Percentiles rank a stretch among this genome's conserved stretches.
These are phyloP conservation scores for Rhodinocichla rosea DNA, from an alignment of 2,113 vertebrate species.

Conservation along the genomic window DNA sequence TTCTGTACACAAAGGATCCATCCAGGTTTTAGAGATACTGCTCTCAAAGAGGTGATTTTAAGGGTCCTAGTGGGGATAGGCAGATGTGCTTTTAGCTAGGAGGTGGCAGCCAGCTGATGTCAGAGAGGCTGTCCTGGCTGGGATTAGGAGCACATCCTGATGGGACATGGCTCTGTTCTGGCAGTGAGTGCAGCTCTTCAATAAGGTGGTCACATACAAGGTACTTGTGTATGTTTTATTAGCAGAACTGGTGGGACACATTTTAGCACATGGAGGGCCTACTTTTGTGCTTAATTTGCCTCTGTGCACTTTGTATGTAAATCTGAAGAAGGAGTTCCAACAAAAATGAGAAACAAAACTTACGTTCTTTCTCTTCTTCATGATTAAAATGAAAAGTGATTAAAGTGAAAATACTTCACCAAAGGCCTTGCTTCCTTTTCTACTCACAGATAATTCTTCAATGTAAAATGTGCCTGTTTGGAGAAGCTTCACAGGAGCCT, in stretches of 20 bases:
- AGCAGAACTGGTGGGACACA: neutral
- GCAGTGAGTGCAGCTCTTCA: accelerated
- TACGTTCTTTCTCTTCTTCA: neutral
- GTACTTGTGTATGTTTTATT: accelerated
- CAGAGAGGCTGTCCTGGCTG: neutral
- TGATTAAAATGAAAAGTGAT: neutral
- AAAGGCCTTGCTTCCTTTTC: neutral
- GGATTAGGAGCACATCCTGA: neutral
- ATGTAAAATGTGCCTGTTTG: neutral
- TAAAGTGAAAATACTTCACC: neutral
- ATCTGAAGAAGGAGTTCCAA: neutral
- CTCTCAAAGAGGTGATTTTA: neutral
- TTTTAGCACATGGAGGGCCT: neutral
- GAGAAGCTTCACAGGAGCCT: neutral
- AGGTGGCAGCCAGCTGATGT: neutral
- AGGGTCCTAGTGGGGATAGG: neutral
- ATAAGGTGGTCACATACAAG: too few relatives aligned
- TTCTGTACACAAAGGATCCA: neutral
- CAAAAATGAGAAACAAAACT: neutral
- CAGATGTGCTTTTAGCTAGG: neutral
- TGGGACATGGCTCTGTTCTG: neutral
- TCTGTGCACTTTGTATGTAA: neutral
- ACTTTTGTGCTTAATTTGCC: neutral
- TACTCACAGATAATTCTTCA: neutral
- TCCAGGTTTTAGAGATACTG: neutral